Base-by-base conservation (phyloP, 2,797 vertebrate genomes). In the Bovichtus variegatus region DNA sequence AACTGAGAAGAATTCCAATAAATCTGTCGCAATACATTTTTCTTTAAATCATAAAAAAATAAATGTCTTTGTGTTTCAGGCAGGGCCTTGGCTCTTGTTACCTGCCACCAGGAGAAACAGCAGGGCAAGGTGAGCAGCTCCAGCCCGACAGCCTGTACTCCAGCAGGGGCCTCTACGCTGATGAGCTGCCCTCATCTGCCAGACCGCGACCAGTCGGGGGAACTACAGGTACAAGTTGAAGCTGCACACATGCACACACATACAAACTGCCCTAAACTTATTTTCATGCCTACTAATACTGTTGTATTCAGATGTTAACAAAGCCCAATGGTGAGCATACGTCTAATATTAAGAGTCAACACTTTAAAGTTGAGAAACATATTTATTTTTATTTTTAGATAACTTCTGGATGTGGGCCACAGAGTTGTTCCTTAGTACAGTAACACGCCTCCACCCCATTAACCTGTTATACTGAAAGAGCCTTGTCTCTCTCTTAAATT, bases 181-280 rank as follows among this genome's bases (percentile, higher is more conserved):
- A 98, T 31, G 97, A 99, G 80, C 83, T 95, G 74, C 95, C 96
- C 0, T 96, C 97, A 0, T 97, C 97, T 66, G 97, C 96, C 76
- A 94, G 97, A 51, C 97, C 98, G 1, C 95, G 98, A 21, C 97
- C 98, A 8, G 96, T 99, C 15, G 98, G 98, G 80, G 96, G 97
- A 78, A 96, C 96, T 50, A 93, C 98, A 97, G 98, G 98, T 99
- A 96, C 19, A 4, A 19, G 12, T 16, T 6, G 27, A 59, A 43
- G 36, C 8, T 8, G 18, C 23, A 19, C 46, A 62, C 51, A 64
- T 16, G 25, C 41, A 38, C 10, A 34, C 15, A 66, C 40, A 31
- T 29, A 43, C 9, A 41, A 19, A 16, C 27, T 38, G 2, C 15
- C 23, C 4, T 10, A 5, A 47, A 49, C 23, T 3, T 38, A 18